Percentiles rank a stretch among this genome's conserved stretches.
These are phyloP conservation scores for Orthosia cruda DNA, from an alignment of 2,888 invertebrate genomes.

Conservation along the genomic window DNA sequence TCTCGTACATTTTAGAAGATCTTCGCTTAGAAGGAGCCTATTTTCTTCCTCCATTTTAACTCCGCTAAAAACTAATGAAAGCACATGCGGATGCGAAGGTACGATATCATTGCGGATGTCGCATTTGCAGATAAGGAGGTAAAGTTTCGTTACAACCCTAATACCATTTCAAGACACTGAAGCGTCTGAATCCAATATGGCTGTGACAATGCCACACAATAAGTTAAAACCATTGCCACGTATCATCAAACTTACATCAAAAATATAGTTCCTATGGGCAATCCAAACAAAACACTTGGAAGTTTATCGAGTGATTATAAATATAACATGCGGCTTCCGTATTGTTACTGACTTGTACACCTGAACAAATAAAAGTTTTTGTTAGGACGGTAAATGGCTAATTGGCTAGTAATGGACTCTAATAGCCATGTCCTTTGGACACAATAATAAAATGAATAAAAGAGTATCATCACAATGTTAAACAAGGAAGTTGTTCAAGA, in stretches of 20 bases:
- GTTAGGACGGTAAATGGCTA: slow-evolving; percentile 8
- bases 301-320: slow-evolving; percentile 45
- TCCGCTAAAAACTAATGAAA: no score
- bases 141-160: no score
- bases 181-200: slow-evolving; percentile 17
- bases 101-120: no score
- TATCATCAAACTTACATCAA: slow-evolving; percentile 23
- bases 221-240: slow-evolving; percentile 4
- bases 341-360: background rate
- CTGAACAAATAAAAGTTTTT: slow-evolving; percentile 29
- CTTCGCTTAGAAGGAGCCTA: no score
- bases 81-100: no score
- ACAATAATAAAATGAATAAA: slow-evolving; percentile 5
- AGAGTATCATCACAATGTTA: background rate
- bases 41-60: no score
- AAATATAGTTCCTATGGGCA: slow-evolving; percentile 40
- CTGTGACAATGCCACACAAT: slow-evolving; percentile 8
- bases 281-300: slow-evolving; percentile 35
- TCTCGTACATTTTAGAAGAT: no score
- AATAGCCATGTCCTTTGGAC: slow-evolving; percentile 18
- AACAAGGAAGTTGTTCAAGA: slow-evolving; percentile 13
- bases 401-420: slow-evolving; percentile 29
- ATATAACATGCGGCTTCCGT: slow-evolving; percentile 22
- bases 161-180: slow-evolving; percentile 1
- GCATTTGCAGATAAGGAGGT: no score